Evolutionary conservation across 2,888 invertebrate genomes (phyloP).

Genomic region (Pimpla rufipes): DNA sequence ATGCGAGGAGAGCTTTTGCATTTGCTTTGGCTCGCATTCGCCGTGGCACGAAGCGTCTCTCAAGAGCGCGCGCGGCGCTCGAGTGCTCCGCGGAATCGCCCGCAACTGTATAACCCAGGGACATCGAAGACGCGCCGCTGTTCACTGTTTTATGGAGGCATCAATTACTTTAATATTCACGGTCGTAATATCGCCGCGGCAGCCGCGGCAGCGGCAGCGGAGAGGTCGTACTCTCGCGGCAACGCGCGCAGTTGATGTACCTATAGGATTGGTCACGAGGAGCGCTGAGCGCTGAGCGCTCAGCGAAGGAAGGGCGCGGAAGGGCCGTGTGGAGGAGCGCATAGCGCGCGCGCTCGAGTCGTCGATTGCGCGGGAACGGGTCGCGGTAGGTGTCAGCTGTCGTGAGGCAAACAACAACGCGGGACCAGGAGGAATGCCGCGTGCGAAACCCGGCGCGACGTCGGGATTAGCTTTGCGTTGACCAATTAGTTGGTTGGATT

Average conservation of each 20-base stretch:
- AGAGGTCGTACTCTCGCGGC: constrained; percentile 26
- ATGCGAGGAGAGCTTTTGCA: constrained; percentile 39
- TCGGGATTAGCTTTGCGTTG: too few relatives aligned
- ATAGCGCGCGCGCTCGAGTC: constrained; percentile 34
- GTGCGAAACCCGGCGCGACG: too few relatives aligned
- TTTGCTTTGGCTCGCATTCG: constrained; percentile 56
- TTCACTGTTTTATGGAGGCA: constrained; percentile 80
- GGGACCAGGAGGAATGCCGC: constrained; percentile 5
- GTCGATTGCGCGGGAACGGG: constrained; percentile 40
- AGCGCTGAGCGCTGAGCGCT: not conserved
- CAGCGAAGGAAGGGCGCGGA: constrained; percentile 6
- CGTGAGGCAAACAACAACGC: constrained; percentile 75
- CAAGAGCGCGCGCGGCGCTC: constrained; percentile 62
- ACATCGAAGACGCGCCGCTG: constrained; percentile 75
- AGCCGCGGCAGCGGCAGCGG: constrained; percentile 35
- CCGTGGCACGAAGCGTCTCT: constrained; percentile 53
- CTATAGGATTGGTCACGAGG: constrained; percentile 61
- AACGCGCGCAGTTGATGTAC: constrained; percentile 24
- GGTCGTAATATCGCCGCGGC: constrained; percentile 78
- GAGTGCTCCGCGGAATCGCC: constrained; percentile 59
- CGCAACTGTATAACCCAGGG: constrained; percentile 72
- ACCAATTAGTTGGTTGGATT: too few relatives aligned
- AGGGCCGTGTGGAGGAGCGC: not conserved
- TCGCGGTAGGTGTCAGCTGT: constrained; percentile 79
- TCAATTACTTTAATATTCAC: constrained; percentile 83